Conservation (phyloP, 2,113 vertebrate species). For the Bos javanicus region DNA sequence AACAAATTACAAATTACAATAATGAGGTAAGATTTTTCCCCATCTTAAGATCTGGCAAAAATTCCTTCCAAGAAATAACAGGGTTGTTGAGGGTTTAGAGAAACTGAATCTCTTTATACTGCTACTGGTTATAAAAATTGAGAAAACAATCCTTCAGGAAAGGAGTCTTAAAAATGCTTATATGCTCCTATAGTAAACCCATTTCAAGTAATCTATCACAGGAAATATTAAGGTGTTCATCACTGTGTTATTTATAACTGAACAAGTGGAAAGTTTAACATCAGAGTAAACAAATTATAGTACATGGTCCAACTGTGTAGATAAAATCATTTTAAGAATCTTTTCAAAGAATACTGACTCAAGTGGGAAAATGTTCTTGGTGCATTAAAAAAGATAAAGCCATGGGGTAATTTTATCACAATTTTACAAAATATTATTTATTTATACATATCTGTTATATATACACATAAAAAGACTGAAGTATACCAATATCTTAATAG, state of each 20-base stretch:
- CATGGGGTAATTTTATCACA: neutral
- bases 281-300: constrained; percentile 1
- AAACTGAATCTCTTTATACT: neutral
- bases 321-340: neutral
- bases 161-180: neutral
- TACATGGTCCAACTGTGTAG: neutral
- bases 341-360: neutral
- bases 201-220: neutral
- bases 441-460: neutral
- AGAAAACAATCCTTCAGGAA: constrained; percentile 1
- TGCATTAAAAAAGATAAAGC: neutral
- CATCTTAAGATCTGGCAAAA: constrained; percentile 8
- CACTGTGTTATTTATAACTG: neutral
- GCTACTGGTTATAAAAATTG: neutral
- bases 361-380: neutral
- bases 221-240: neutral
- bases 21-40: neutral
- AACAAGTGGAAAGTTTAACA: neutral
- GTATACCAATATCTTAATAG: neutral
- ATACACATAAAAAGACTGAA: neutral
- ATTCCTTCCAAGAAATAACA: neutral
- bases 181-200: neutral
- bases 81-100: neutral
- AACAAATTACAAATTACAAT: neutral
- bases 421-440: constrained; percentile 2